Evolutionary conservation across 2,888 invertebrate species (phyloP), one percentile per base, ranked within the genome.

Genomic region (Rutpela maculata): DNA sequence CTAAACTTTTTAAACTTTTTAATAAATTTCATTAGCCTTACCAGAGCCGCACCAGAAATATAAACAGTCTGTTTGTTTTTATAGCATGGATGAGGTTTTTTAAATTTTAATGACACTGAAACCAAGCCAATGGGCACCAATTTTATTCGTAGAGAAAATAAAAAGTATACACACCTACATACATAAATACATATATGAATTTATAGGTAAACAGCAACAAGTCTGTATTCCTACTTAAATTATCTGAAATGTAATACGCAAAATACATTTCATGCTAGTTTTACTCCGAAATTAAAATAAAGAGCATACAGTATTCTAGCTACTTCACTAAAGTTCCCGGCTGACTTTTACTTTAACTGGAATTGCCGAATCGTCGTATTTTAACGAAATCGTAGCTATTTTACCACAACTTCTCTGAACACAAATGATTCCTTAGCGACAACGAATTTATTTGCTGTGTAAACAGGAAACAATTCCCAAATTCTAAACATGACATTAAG

Each of bases 371-470:
- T 68, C 56, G 35, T 55, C 68, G 56, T 56, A 57, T 68, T 68
- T 68, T 68, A 68, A 56, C 55, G 68, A 68, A 68, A 68, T 56
- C 17, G 67, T 26, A 60, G 62, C 62, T 62, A 31, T 31, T 62
- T 62, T 18, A 19, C 65, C 65, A 9, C 68, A 56, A 68, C 43
- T 68, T 67, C 66, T 67, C 17, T 22, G 3, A 43, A 67, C 43
- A 22, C 66, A 67, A 67, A 67, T 67, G 66, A 67, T 67, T 68
- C 56, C 68, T 68, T 56, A 68, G 68, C 68, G 68, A 56, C 31
- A 68, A 57, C 26, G 68, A 31, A 68, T 68, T 57, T 68, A 68
- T 68, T 17, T 18, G 56, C 56, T 57, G 35, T 18, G 68, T 56
- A 68, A 68, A 31, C 31, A 68, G 68, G 68, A 68, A 31, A 68